Evolutionary conservation across 2,113 vertebrate genomes (phyloP).

Genomic region (Synodontis membranacea): DNA sequence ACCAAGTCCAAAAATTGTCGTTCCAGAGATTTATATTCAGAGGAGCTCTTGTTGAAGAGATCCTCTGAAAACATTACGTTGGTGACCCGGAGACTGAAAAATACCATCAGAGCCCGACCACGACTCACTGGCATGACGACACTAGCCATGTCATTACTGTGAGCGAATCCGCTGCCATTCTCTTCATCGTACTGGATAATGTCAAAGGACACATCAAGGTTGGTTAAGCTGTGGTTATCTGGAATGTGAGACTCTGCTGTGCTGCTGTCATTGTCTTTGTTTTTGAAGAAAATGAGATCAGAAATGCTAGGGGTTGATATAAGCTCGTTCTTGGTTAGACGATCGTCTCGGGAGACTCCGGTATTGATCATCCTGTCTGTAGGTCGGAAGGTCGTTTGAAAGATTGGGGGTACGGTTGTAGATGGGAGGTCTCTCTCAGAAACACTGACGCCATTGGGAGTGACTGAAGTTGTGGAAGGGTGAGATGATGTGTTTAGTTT

Average conservation of each 20-base stretch:
- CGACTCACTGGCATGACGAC: conserved; percentile 63
- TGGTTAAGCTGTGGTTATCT: conserved; percentile 22
- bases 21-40: conserved; percentile 90
- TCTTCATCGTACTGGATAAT: conserved; percentile 62
- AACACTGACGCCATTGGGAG: conserved; percentile 11
- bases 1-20: conserved; percentile 90
- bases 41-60: conserved; percentile 93
- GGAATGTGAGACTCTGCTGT: conserved; percentile 11
- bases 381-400: conserved; percentile 32
- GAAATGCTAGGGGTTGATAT: conserved; percentile 24
- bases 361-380: conserved; percentile 1
- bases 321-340: background rate
- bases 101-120: conserved; percentile 81
- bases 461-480: background rate
- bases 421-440: conserved; percentile 21
- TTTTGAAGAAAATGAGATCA: background rate
- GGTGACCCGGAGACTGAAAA: conserved; percentile 94
- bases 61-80: conserved; percentile 95
- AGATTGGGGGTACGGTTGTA: conserved; percentile 23
- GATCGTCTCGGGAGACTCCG: background rate
- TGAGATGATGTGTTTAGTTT: conserved; percentile 18
- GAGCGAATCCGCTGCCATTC: conserved; percentile 63
- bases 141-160: conserved; percentile 55
- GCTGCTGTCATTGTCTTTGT: conserved; percentile 10
- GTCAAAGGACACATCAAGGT: conserved; percentile 63